Base-by-base conservation (phyloP, 2,888 invertebrate genomes). In the Embidobia sp. region DNA sequence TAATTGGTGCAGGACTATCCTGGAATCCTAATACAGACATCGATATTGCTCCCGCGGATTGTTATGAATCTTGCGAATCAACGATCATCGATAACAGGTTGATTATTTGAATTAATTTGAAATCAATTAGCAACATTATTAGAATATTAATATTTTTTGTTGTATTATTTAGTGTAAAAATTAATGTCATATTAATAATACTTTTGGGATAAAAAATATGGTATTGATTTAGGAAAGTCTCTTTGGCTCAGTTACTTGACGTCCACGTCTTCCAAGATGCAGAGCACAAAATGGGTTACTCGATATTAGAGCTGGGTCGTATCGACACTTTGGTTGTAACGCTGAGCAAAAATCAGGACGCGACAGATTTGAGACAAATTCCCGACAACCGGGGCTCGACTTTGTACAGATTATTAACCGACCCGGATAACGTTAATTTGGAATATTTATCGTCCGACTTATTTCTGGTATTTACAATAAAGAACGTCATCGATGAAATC, bases 371-470 rank as follows among this genome's bases (percentile, higher is more conserved):
- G 57, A 87, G 89, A 44, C 90, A 91, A 78, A 89, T 92, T 63
- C 92, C 92, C 7, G 91, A 91, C 59, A 91, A 91, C 78, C 90
- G 91, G 53, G 92, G 92, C 11, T 92, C 92, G 1, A 91, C 91
- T 0, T 87, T 92, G 15, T 92, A 92, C 80, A 91, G 92, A 83
- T 90, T 93, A 44, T 87, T 93, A 37, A 90, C 92, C 10, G 92
- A 92, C 81, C 93, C 93, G 15, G 93, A 93, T 86, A 90, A 90
- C 79, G 92, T 93, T 5, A 89, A 90, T 59, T 86, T 93, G 46
- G 93, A 93, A 61, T 90, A 91, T 82, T 88, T 93, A 6, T 91
- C 92, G 0, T 86, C 91, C 11, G 92, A 92, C 79, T 87, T 91
- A 11, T 91, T 93, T 84, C 91, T 91, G 85, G 93, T 93, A 69